Base-by-base conservation (phyloP, 2,888 invertebrate genomes). In the Pyrrhosoma nymphula region DNA sequence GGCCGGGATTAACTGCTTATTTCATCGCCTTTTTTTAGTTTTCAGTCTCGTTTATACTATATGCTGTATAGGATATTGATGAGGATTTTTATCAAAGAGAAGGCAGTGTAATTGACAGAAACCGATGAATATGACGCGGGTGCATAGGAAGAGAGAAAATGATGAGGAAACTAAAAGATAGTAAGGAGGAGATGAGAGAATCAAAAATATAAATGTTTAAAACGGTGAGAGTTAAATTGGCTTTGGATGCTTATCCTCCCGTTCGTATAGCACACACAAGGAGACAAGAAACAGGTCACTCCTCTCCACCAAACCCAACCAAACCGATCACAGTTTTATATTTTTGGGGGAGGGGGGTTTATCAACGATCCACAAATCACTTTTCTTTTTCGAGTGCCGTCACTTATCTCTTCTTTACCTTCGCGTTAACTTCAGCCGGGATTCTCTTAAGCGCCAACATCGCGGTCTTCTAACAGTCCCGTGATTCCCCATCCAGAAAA, bases 391-490 rank as follows among this genome's bases (percentile, higher is more conserved):
- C 26, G 82, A 82, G 82, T 12, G 12, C 82, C 35, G 82, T 26
- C 56, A 56, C 56, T 56, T 89, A 14, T 89, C 89, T 89, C 89
- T 89, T 89, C 89, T 89, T 89, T 89, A 89, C 89, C 89, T 89
- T 89, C 89, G 89, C 55, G 89, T 56, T 39, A 89, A 89, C 89
- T 89, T 89, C 89, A 39, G 82, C 82, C 35, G 89, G 89, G n/a
- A 89, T 56, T n/a, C 56, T n/a, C 89, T 89, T 89, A 56, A 89
- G 55, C 55, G 89, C 89, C 89, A 56, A 56, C 89, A 89, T 89
- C 89, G 89, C 89, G 55, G n/a, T 56, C 89, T 47, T 56, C 60
- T 20, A 16, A 26, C n/a, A 16, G 30, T 26, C 35, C 82, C 82
- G 30, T 35, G 82, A 89, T 55, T 47, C 56, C n/a, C 56, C 89